A percentile compares a stretch with the other conserved stretches of the same genome.
Evolutionary conservation across 2,113 vertebrate species (phyloP).

Genomic region (Anhinga rufa): DNA sequence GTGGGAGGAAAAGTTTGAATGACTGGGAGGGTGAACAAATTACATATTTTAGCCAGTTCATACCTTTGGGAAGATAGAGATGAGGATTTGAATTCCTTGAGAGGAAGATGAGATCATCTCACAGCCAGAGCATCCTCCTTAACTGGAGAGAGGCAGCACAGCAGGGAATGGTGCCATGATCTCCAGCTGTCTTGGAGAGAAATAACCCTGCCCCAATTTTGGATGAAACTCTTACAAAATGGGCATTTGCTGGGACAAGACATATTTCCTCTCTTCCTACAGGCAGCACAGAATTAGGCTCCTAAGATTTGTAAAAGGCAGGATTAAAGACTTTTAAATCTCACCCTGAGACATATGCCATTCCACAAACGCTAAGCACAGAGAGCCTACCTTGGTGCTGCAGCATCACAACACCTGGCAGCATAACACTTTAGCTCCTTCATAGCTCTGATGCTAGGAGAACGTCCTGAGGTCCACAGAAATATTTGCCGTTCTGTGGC

Average conservation of each 20-base stretch:
- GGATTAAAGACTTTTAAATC: background rate
- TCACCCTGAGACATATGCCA: accelerated
- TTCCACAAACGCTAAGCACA: background rate
- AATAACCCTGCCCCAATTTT: background rate
- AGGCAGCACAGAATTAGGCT: background rate
- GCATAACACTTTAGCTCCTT: background rate
- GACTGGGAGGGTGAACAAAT: background rate
- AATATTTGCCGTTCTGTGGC: background rate
- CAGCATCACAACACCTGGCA: background rate
- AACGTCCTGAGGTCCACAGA: background rate
- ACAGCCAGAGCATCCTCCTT: background rate
- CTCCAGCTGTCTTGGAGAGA: background rate
- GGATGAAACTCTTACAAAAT: background rate
- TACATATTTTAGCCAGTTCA: background rate
- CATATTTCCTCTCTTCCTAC: background rate
- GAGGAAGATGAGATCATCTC: background rate
- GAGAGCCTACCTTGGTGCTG: background rate
- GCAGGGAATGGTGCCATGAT: background rate
- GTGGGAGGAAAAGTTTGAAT: background rate
- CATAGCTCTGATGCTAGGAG: background rate
- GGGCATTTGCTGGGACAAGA: background rate
- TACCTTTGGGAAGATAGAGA: background rate
- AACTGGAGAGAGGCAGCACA: background rate
- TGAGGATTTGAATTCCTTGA: background rate
- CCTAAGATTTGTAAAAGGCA: background rate